Evolutionary conservation across 2,113 vertebrate genomes (phyloP).

Genomic region (Dromiciops gliroides): DNA sequence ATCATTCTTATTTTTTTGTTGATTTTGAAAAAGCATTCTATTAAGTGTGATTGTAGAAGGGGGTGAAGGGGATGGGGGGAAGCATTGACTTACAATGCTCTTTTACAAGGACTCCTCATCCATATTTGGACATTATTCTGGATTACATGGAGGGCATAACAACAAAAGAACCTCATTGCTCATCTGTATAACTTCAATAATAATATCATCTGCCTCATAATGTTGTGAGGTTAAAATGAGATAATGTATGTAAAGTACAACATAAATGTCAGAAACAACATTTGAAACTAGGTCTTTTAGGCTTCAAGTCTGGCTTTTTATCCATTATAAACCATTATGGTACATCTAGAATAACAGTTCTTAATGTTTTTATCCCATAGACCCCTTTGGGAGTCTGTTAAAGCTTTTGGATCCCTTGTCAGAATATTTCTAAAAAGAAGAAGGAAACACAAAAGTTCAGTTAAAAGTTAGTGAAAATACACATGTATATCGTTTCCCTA

Average conservation of each 20-base stretch:
- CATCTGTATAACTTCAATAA: not conserved
- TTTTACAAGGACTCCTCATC: not conserved
- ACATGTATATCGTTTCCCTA: not conserved
- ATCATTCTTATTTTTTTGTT: not conserved
- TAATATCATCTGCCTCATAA: not conserved
- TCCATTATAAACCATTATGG: not conserved
- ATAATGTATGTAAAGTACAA: not conserved
- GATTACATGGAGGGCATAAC: not conserved
- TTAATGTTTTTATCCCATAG: not conserved
- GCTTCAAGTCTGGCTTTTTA: not conserved
- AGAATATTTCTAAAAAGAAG: not conserved
- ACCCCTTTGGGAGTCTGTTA: not conserved
- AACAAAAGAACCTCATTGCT: not conserved
- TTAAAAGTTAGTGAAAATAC: not conserved
- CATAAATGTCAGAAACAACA: not conserved
- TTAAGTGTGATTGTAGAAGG: not conserved
- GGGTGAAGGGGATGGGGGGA: not conserved
- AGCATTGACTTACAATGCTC: not conserved
- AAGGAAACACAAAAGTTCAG: not conserved
- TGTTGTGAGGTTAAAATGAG: constrained; percentile 3
- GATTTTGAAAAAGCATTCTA: not conserved
- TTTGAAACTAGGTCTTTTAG: not conserved
- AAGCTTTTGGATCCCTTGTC: not conserved
- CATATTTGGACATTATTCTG: accelerated
- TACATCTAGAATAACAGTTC: not conserved